Percentiles rank a stretch among this genome's conserved stretches.
Evolutionary conservation across 2,113 vertebrate genomes (phyloP).

Genomic region (Catharus bicknelli): DNA sequence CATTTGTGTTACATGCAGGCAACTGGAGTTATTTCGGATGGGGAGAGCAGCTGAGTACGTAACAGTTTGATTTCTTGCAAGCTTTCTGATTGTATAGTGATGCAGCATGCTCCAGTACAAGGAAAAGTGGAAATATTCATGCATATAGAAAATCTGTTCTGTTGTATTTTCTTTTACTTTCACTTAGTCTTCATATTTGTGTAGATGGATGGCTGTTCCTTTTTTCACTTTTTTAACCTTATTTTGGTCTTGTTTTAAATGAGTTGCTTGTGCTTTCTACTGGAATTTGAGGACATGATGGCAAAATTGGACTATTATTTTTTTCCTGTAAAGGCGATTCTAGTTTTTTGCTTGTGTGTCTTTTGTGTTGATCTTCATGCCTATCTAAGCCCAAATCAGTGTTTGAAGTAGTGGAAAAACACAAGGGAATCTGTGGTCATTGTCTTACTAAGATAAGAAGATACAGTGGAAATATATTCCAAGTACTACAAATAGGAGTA

Average conservation of each 20-base stretch:
- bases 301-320: neutral
- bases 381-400: accelerated
- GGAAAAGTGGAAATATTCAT: constrained; percentile 67
- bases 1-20: constrained; percentile 87
- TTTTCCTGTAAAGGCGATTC: neutral
- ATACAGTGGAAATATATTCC: neutral
- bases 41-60: constrained; percentile 93
- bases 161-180: neutral
- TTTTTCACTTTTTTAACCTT: neutral
- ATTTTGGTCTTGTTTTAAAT: neutral
- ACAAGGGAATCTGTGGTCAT: neutral
- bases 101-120: constrained; percentile 68
- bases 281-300: neutral
- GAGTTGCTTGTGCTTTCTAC: neutral
- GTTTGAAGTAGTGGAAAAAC: neutral
- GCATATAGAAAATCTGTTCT: constrained; percentile 39
- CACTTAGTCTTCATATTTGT: neutral
- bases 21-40: constrained; percentile 97
- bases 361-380: neutral
- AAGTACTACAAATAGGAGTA: neutral
- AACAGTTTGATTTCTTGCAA: constrained; percentile 73
- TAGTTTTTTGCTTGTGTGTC: neutral
- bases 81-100: constrained; percentile 50
- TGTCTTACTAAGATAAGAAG: neutral
- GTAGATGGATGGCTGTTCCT: neutral